Evolutionary conservation across 2,888 invertebrate genomes (phyloP).

Genomic region (Cenopis cana): DNA sequence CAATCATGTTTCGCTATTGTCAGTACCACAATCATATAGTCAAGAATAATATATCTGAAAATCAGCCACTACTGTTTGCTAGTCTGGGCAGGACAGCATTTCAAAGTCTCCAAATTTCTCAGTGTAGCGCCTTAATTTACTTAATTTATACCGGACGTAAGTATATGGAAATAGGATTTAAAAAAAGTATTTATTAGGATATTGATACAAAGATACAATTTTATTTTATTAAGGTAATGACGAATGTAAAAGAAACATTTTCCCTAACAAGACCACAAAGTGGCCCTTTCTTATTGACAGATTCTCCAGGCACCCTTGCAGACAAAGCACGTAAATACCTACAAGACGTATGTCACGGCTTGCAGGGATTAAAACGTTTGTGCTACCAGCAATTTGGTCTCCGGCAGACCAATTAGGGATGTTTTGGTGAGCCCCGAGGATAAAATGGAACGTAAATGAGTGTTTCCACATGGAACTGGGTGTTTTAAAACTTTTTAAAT

Average conservation of each 20-base stretch:
- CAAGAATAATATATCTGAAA: too few relatives aligned
- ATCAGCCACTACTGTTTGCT: too few relatives aligned
- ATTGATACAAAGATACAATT: too few relatives aligned
- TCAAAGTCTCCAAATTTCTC: too few relatives aligned
- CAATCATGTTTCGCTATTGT: too few relatives aligned
- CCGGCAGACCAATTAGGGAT: conserved; percentile 37
- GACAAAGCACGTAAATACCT: conserved; percentile 8
- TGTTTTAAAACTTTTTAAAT: neutral
- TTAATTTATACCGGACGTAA: too few relatives aligned
- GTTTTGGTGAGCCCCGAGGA: conserved; percentile 35
- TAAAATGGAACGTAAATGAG: conserved; percentile 22
- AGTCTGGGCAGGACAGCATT: too few relatives aligned
- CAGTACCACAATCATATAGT: too few relatives aligned
- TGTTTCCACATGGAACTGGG: conserved; percentile 12
- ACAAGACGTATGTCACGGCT: conserved; percentile 10
- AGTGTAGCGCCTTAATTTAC: too few relatives aligned
- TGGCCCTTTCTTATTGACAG: neutral
- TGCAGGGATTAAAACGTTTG: conserved; percentile 34
- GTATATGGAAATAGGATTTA: too few relatives aligned
- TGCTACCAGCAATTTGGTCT: conserved; percentile 21
- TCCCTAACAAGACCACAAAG: conserved; percentile 3
- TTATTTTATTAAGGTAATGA: neutral
- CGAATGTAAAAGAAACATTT: neutral
- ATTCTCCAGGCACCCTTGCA: neutral
- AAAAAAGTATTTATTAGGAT: too few relatives aligned